Conservation (phyloP, 2,888 invertebrate genomes). For the Latrodectus elegans region DNA sequence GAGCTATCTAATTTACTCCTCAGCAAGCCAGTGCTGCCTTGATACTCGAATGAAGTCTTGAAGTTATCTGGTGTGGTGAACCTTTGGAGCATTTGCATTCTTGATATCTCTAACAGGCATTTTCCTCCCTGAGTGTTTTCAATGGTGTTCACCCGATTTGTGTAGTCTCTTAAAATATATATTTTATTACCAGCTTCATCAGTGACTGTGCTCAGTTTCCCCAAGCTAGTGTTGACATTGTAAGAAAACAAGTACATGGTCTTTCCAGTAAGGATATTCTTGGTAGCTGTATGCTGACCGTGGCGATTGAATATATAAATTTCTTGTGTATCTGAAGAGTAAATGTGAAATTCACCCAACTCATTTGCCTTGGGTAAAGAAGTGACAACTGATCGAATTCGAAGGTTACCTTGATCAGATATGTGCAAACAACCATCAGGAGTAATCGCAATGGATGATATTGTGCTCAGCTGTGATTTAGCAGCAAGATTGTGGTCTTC, state of each 20-base stretch:
- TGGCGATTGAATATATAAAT: conserved; percentile 92
- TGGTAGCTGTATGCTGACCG: conserved; percentile 96
- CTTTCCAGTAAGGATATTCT: conserved; percentile 91
- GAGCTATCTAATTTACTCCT: conserved; percentile 74
- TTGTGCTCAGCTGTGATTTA: conserved; percentile 75
- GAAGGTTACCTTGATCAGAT: conserved; percentile 87
- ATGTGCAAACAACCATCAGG: conserved; percentile 95
- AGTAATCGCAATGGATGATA: conserved; percentile 87
- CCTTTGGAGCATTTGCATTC: conserved; percentile 74
- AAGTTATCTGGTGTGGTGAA: conserved; percentile 75
- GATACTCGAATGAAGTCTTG: conserved; percentile 75
- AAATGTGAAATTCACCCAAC: conserved; percentile 90
- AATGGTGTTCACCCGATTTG: conserved; percentile 83
- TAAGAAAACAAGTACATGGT: conserved; percentile 96
- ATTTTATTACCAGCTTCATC: conserved; percentile 95
- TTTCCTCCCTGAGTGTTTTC: conserved; percentile 77
- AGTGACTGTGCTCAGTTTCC: conserved; percentile 87
- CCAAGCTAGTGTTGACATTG: conserved; percentile 82
- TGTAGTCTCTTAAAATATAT: conserved; percentile 90
- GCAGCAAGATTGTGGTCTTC: conserved; percentile 75
- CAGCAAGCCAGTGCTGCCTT: conserved; percentile 75
- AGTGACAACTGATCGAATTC: conserved; percentile 79
- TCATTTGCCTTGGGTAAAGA: conserved; percentile 81
- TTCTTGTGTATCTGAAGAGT: conserved; percentile 94
- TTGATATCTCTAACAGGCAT: conserved; percentile 74